A percentile compares a stretch with the other conserved stretches of the same genome.
These are phyloP conservation scores for Anthonomus grandis DNA, from an alignment of 1,140 invertebrate species.

Conservation along the genomic window DNA sequence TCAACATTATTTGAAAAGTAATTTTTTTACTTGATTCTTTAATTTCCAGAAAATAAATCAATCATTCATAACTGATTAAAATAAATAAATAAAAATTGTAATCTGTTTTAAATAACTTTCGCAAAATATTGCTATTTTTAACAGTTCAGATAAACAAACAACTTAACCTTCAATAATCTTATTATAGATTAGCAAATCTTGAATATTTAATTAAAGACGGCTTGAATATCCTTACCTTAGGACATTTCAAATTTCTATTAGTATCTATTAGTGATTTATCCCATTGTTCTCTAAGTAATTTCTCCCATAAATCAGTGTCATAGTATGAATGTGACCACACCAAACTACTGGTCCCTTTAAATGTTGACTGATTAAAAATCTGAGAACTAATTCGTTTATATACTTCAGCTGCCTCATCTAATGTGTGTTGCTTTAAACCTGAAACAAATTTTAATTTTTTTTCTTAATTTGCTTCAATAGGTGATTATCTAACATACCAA, in stretches of 20 bases:
- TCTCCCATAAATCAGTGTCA: slow-evolving; percentile 82
- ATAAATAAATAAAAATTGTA: too few relatives aligned
- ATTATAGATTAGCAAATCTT: too few relatives aligned
- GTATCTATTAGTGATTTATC: slow-evolving; percentile 69
- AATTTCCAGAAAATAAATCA: too few relatives aligned
- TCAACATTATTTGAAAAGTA: background rate
- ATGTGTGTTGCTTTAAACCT: slow-evolving; percentile 29
- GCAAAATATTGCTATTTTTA: too few relatives aligned
- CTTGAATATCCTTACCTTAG: slow-evolving; percentile 58
- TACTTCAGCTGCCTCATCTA: slow-evolving; percentile 27
- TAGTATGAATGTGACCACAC: slow-evolving; percentile 89
- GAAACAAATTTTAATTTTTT: too few relatives aligned
- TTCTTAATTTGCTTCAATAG: too few relatives aligned
- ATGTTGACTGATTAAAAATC: slow-evolving; percentile 68
- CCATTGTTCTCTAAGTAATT: slow-evolving; percentile 70
- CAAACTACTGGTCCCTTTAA: slow-evolving; percentile 74
- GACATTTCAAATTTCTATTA: slow-evolving; percentile 55
- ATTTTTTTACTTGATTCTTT: too few relatives aligned
- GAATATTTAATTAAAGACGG: too few relatives aligned
- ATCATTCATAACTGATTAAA: too few relatives aligned
- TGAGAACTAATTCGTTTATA: slow-evolving; percentile 58
- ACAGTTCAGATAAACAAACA: too few relatives aligned
- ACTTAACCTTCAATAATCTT: too few relatives aligned
- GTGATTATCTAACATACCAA: slow-evolving; percentile 51
- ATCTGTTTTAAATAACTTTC: too few relatives aligned